Conservation (phyloP, 2,888 invertebrate species). For the Heliconius ismenius region DNA sequence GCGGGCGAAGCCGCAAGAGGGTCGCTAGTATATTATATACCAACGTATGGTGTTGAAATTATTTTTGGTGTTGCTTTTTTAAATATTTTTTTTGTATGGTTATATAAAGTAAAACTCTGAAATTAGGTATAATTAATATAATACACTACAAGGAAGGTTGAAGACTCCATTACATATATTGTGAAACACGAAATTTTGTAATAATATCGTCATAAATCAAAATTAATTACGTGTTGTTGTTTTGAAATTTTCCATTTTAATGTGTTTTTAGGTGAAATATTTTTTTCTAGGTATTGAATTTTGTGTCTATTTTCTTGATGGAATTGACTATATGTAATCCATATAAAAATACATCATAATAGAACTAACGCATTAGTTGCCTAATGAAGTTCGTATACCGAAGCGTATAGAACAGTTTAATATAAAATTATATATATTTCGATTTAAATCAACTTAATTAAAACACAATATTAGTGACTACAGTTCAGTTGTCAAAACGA, state of each 20-base stretch:
- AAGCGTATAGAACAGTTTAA: too few relatives aligned
- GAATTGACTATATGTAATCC: too few relatives aligned
- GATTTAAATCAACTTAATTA: background rate
- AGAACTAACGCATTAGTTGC: too few relatives aligned
- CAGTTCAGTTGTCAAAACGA: constrained; percentile 49
- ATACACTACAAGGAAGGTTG: background rate
- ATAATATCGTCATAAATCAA: background rate
- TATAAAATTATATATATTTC: background rate
- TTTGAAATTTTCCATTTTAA: background rate
- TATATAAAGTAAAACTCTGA: too few relatives aligned
- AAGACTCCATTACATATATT: background rate
- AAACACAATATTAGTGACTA: background rate
- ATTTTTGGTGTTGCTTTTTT: too few relatives aligned
- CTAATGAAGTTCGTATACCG: too few relatives aligned
- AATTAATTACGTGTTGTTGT: background rate
- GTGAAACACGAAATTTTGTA: background rate
- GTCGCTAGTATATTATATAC: too few relatives aligned
- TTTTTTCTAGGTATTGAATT: background rate
- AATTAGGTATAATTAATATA: too few relatives aligned
- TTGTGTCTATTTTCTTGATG: background rate
- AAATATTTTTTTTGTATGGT: too few relatives aligned
- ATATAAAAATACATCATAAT: too few relatives aligned
- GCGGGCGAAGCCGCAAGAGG: too few relatives aligned
- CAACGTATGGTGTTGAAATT: too few relatives aligned
- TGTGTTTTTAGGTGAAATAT: background rate